Evolutionary conservation across 2,888 invertebrate species (phyloP).

Genomic region (Lithophane socia): DNA sequence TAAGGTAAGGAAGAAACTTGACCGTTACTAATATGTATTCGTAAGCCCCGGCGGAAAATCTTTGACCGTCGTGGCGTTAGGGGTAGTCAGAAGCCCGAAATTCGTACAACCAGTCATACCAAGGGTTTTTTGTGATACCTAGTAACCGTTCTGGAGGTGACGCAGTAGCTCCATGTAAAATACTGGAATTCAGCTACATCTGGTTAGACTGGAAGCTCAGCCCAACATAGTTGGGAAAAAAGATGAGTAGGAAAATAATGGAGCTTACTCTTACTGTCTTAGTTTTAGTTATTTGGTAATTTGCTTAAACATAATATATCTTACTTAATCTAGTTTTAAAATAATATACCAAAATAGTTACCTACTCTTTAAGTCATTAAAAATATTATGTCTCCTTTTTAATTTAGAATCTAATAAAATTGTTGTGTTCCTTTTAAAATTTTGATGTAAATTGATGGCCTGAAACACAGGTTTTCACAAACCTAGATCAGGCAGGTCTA

Average conservation of each 20-base stretch:
- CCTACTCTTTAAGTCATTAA: too few relatives aligned
- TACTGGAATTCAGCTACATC: background rate
- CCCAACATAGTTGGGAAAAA: background rate
- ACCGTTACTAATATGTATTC: background rate
- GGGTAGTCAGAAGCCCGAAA: background rate
- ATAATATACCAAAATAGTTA: too few relatives aligned
- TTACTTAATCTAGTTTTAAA: too few relatives aligned
- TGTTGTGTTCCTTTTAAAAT: too few relatives aligned
- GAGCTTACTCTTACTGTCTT: background rate
- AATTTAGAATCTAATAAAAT: too few relatives aligned
- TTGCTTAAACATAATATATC: too few relatives aligned
- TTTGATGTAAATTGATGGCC: too few relatives aligned
- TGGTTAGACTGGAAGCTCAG: background rate
- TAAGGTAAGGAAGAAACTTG: constrained; percentile 88
- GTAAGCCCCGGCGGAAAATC: background rate
- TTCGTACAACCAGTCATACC: background rate
- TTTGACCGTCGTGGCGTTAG: background rate
- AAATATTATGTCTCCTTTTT: too few relatives aligned
- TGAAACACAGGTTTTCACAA: too few relatives aligned
- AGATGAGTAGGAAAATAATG: background rate
- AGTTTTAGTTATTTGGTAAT: too few relatives aligned
- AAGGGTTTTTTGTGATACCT: background rate
- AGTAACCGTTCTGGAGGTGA: background rate
- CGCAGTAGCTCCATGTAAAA: background rate
- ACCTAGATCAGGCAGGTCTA: too few relatives aligned